Conservation (phyloP, 2,113 vertebrate species). For the Siniperca knerii region DNA sequence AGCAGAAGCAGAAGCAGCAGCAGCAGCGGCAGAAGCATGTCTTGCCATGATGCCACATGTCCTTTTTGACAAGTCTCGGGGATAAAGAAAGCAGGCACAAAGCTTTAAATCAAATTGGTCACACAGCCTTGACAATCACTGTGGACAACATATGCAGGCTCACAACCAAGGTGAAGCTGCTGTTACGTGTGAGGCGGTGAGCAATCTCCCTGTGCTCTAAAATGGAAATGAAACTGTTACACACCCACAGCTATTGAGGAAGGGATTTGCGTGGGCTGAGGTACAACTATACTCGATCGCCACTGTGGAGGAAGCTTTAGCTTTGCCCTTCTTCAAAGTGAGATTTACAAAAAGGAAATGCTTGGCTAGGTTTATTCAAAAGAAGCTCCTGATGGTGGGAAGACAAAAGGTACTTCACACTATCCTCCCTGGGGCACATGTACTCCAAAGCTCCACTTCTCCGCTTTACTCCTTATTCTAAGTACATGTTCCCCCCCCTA, state of each 20-base stretch:
- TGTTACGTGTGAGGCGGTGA: constrained; percentile 51
- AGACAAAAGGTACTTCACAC: constrained; percentile 80
- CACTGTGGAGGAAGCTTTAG: constrained; percentile 74
- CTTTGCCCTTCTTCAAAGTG: constrained; percentile 79
- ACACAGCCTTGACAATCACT: constrained; percentile 69
- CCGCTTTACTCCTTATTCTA: constrained; percentile 72
- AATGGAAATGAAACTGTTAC: constrained; percentile 76
- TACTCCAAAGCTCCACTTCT: constrained; percentile 72
- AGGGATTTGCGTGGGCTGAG: constrained; percentile 76
- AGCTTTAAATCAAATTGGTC: constrained; percentile 80
- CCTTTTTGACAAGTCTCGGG: constrained; percentile 68
- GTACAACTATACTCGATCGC: constrained; percentile 73
- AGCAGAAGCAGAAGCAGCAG: not conserved
- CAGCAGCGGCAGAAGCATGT: constrained; percentile 8
- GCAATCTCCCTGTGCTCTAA: constrained; percentile 54
- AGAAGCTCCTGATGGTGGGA: constrained; percentile 73
- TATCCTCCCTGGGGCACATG: constrained; percentile 75
- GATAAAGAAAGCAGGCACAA: constrained; percentile 65
- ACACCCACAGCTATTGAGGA: constrained; percentile 71
- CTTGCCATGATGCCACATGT: constrained; percentile 52
- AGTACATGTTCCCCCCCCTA: constrained; percentile 54
- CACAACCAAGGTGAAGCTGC: constrained; percentile 71
- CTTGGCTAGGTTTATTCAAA: constrained; percentile 76
- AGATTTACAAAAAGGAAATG: constrained; percentile 78
- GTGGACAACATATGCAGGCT: constrained; percentile 72